phyloP scores from a whole-genome alignment of 2,113 vertebrate species.

The Protobothrops mucrosquamatus region DNA sequence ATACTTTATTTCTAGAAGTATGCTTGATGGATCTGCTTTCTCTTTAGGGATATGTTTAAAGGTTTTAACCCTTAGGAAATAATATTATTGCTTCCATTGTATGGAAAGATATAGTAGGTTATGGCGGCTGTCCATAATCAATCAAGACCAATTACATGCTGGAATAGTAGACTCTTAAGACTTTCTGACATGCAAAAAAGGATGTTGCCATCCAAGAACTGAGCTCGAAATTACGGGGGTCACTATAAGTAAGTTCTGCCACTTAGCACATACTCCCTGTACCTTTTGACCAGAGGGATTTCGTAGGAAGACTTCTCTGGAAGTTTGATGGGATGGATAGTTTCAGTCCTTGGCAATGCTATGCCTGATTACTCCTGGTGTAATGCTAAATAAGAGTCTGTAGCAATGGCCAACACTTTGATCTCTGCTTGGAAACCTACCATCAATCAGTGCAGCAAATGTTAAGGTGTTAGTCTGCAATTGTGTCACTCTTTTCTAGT shows the following conservation, averaged over 20 bases:
- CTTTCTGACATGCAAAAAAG: neutral
- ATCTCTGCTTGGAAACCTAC: neutral
- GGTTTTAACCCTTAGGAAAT: neutral
- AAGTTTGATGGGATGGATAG: neutral
- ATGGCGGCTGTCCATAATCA: neutral
- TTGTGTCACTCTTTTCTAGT: neutral
- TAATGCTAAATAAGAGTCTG: neutral
- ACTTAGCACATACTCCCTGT: neutral
- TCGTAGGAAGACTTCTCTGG: neutral
- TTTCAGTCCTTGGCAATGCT: neutral
- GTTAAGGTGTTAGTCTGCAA: neutral
- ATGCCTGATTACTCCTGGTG: neutral
- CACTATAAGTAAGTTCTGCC: neutral
- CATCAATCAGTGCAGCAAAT: neutral
- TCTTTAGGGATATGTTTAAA: neutral
- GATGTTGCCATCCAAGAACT: neutral
- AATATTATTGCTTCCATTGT: neutral
- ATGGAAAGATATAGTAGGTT: neutral
- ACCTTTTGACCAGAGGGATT: neutral
- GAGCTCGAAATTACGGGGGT: neutral
- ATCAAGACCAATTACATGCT: neutral
- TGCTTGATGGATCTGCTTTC: neutral
- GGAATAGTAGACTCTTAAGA: neutral
- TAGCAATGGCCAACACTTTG: neutral
- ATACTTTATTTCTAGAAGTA: neutral